Evolutionary conservation across 2,888 invertebrate genomes (phyloP), one percentile per base, ranked within the genome.

Genomic region (Pelosia muscerda): DNA sequence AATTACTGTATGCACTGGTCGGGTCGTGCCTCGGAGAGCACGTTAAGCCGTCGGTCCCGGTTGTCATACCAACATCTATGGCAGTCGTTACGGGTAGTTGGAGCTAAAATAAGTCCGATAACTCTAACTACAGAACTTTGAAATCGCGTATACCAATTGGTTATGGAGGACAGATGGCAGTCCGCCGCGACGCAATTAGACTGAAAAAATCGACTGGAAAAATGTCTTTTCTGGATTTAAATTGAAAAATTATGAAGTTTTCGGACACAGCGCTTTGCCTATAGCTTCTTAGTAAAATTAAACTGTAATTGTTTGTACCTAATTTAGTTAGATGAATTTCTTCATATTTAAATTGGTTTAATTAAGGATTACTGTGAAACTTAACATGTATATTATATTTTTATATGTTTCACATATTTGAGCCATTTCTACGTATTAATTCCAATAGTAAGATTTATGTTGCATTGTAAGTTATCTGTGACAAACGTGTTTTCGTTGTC

Each of bases 361-460:
- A 49, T 49, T 49, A 49, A 49, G 49, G n/a, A 49, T 49, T n/a
- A 49, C 8, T 49, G 19, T 19, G 49, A n/a, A 49, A 19, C 49
- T n/a, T 49, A 49, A 49, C 9, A 49, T 49, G 49, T 49, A 49
- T 49, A 49, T 49, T 49, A 49, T 49, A 49, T 49, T 49, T 49
- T 38, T 49, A n/a, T 49, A 49, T 19, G 49, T 49, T 49, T 49
- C 2, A n/a, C 2, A n/a, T 8, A n/a, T 8, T 9, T 49, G 49
- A 49, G 49, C 49, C 49, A 49, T 49, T 49, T 49, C 6, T 49
- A 9, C 8, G 19, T n/a, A 49, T 49, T 49, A 49, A 2, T 49
- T 15, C 19, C 19, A 6, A 42, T 19, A 1, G 49, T n/a, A 49
- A n/a, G 2, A 49, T 49, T 49, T 49, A 49, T 9, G 8, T 49